Evolutionary conservation across 2,888 invertebrate genomes (phyloP), one percentile per base, ranked within the genome.

Genomic region (Schrankia costaestrigalis): DNA sequence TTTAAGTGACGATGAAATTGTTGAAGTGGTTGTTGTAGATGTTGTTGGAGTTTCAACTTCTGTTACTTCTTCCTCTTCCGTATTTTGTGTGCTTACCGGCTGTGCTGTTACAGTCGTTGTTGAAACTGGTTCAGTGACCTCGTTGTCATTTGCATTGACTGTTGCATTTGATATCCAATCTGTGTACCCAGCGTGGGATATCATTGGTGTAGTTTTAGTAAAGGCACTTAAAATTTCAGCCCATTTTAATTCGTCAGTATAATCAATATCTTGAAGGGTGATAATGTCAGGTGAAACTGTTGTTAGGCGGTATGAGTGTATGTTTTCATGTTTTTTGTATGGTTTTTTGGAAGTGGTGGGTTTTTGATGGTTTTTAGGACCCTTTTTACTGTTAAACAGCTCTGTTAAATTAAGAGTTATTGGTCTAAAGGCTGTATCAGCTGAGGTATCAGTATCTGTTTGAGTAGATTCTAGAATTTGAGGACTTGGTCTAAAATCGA

Each of bases 161-260:
- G n/a, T n/a, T n/a, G n/a, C n/a, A n/a, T n/a, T n/a, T n/a, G n/a
- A n/a, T n/a, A n/a, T n/a, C n/a, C n/a, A n/a, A n/a, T n/a, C n/a
- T n/a, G n/a, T n/a, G n/a, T n/a, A n/a, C n/a, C n/a, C n/a, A n/a
- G n/a, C n/a, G n/a, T 73, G 55, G 1, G 73, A 59, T 10, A 57
- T 68, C 76, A 82, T 79, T 5, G 85, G 85, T n/a, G 83, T 82
- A 4, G 85, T 86, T 64, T 77, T 82, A 14, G 72, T 67, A 45
- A 85, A 81, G 11, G 82, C 79, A 28, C 77, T 71, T 34, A 87
- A 56, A 43, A 82, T 37, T 35, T 78, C 79, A 4, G 77, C 77
- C 84, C 84, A 85, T 39, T 78, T 62, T 56, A 78, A 62, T 1
- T 63, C 42, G 8, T 55, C 55, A 18, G 71, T 71, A 26, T 75